Evolutionary conservation across 2,797 vertebrate species (phyloP).

Genomic region (Coreius guichenoti): DNA sequence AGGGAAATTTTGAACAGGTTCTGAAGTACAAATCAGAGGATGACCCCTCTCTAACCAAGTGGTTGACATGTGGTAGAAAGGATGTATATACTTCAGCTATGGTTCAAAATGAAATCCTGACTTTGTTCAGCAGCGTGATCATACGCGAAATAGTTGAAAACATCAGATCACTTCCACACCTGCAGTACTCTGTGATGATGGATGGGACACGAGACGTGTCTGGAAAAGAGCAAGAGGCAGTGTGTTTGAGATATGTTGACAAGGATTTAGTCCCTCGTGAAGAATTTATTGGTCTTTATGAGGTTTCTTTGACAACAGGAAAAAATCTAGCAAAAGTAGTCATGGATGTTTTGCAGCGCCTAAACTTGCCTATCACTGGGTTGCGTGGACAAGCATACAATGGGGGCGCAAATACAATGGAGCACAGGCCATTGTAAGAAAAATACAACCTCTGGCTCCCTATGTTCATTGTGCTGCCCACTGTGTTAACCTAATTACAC

Average conservation of each 20-base stretch:
- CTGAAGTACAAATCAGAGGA: neutral
- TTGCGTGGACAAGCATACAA: neutral
- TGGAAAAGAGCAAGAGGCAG: neutral
- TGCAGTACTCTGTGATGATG: slow-evolving; percentile 2
- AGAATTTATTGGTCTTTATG: neutral
- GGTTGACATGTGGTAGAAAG: neutral
- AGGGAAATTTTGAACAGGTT: neutral
- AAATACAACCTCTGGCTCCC: slow-evolving; percentile 6
- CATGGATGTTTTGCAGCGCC: neutral
- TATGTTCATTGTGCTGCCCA: slow-evolving; percentile 16
- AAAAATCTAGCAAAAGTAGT: slow-evolving; percentile 3
- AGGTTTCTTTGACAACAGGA: neutral
- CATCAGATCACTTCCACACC: neutral
- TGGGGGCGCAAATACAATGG: slow-evolving; percentile 7
- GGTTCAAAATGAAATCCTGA: neutral
- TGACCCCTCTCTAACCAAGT: neutral
- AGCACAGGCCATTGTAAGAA: slow-evolving; percentile 4
- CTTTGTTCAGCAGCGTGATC: too few species aligned
- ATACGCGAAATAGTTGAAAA: too few species aligned
- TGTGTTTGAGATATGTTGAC: neutral
- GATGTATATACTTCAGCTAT: neutral
- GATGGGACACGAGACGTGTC: neutral
- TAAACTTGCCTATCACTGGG: neutral
- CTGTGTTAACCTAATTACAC: neutral
- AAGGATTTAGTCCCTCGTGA: neutral